phyloP scores from a whole-genome alignment of 2,113 vertebrate species.

The Phalacrocorax aristotelis region DNA sequence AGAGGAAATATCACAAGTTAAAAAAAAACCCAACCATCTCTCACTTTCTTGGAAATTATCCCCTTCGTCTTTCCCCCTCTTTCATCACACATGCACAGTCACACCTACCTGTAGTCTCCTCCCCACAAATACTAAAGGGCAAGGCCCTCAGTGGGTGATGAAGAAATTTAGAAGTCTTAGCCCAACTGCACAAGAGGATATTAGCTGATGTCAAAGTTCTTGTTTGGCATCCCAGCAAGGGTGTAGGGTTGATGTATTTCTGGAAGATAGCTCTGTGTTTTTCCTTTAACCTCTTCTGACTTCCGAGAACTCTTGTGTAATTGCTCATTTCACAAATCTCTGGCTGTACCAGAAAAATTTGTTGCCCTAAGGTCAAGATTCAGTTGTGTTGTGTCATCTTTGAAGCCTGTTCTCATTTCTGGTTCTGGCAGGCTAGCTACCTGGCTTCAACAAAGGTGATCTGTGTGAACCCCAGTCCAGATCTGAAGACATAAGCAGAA shows the following conservation, averaged over 20 bases:
- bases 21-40: not conserved
- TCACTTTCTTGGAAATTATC: not conserved
- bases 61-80: accelerated
- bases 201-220: not conserved
- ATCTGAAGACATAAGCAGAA: not conserved
- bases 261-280: not conserved
- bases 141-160: not conserved
- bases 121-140: not conserved
- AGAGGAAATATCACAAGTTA: not conserved
- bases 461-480: not conserved
- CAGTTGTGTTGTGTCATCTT: not conserved
- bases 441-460: not conserved
- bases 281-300: not conserved
- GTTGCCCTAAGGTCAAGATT: not conserved
- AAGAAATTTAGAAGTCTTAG: not conserved
- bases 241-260: not conserved
- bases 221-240: not conserved
- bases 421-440: not conserved
- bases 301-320: not conserved
- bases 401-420: not conserved
- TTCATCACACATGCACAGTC: not conserved
- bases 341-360: not conserved
- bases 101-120: not conserved
- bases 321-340: not conserved
- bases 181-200: not conserved